phyloP scores from a whole-genome alignment of 2,888 invertebrate species.

The Epirrhoe alternata region DNA sequence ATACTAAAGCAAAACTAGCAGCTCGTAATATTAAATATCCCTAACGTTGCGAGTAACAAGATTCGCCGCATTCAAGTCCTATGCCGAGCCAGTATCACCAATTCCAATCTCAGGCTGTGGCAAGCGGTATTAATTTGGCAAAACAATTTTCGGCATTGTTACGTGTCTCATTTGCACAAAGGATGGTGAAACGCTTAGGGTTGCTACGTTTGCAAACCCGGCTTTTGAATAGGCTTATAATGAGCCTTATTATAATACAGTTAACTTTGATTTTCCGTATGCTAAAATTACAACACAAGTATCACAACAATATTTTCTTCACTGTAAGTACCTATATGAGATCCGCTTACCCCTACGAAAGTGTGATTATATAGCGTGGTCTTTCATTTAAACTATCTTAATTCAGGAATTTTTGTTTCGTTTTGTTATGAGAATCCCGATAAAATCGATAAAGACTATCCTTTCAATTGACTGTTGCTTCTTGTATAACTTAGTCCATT shows the following conservation, averaged over 20 bases:
- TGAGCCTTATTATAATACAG: not conserved
- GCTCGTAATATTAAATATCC: too few relatives aligned
- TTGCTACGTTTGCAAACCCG: constrained; percentile 16
- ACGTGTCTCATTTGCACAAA: constrained; percentile 74
- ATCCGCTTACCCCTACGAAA: too few relatives aligned
- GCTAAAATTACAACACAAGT: not conserved
- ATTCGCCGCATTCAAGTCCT: not conserved
- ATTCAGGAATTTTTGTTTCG: too few relatives aligned
- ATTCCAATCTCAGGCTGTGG: constrained; percentile 37
- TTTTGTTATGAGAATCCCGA: too few relatives aligned
- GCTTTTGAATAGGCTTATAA: constrained; percentile 5
- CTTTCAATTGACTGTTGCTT: too few relatives aligned
- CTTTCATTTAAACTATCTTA: too few relatives aligned
- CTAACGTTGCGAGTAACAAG: not conserved
- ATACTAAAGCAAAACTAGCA: not conserved
- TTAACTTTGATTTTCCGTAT: not conserved
- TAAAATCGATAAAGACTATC: too few relatives aligned
- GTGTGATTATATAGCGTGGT: too few relatives aligned
- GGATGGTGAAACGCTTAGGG: constrained; percentile 50
- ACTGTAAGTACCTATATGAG: too few relatives aligned
- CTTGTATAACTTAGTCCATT: too few relatives aligned
- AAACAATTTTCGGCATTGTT: constrained; percentile 69
- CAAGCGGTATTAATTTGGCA: constrained; percentile 70
- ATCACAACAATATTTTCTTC: too few relatives aligned
- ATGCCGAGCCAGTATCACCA: constrained; percentile 21